Base-by-base conservation (phyloP, 2,888 invertebrate genomes). In the Lochmaea crataegi region DNA sequence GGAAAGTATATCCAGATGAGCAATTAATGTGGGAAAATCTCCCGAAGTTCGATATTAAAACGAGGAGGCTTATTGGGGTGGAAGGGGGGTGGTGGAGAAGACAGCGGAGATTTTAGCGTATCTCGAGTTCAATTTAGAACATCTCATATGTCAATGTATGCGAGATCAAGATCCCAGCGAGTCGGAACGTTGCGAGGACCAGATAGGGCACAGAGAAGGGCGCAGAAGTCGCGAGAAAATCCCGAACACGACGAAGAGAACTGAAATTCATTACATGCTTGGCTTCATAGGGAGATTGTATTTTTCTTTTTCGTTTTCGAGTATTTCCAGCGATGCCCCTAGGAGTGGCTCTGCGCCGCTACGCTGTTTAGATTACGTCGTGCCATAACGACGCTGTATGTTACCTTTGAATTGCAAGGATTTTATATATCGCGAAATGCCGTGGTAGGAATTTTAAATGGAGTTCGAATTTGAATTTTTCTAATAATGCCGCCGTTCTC, bases 231-330 rank as follows among this genome's bases (percentile, higher is more conserved):
- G 76, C 75, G 77, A 72, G 76, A 77, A 79, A 80, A 80, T 79
- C 80, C 78, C 77, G 80, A 78, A 78, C 80, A 77, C 80, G 80
- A 83, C 81, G 82, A 81, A 82, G 80, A 82, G 83, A 83, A 83
- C 84, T 79, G 85, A 84, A 86, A 85, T 86, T 86, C 86, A 86
- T 86, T 86, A 86, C 85, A 86, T 85, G 86, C 85, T 85, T 85
- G 81, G 84, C 84, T 85, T 85, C 84, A 81, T 85, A 84, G 84
- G 85, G 85, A 85, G 84, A 86, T 86, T 86, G 85, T 84, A 83
- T 85, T 85, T 85, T 84, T 45, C n/a, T 32, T 51, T 85, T 85
- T 79, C 82, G 80, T 82, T 82, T 83, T 82, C 80, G 77, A 81
- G 82, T 82, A 82, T 82, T 82, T 81, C 81, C 81, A 81, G 81